Conservation (phyloP, 2,797 vertebrate genomes). For the Poecilia wingei region DNA sequence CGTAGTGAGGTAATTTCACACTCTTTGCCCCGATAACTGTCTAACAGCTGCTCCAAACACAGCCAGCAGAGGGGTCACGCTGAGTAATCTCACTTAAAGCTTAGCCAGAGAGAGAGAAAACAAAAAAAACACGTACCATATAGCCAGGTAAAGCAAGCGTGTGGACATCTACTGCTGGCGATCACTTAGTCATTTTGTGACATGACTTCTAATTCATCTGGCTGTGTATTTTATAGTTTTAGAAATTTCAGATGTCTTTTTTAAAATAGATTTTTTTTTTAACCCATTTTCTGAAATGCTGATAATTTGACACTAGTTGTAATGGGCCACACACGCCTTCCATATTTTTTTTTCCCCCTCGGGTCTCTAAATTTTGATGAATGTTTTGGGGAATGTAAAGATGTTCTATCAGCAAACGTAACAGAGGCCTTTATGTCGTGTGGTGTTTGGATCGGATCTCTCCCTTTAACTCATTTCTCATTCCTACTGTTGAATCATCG, state of each 20-base stretch:
- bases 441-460: too few relatives aligned
- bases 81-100: conserved; percentile 45
- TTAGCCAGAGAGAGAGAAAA: conserved; percentile 6
- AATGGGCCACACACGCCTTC: too few relatives aligned
- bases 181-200: conserved; percentile 12
- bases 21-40: conserved; percentile 69
- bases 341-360: too few relatives aligned
- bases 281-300: neutral
- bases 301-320: too few relatives aligned
- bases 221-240: too few relatives aligned
- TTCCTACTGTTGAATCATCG: too few relatives aligned
- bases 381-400: too few relatives aligned
- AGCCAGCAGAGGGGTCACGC: conserved; percentile 45
- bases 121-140: conserved; percentile 4
- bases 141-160: conserved; percentile 3
- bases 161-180: conserved; percentile 7
- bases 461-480: too few relatives aligned
- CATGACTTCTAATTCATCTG: neutral
- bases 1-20: conserved; percentile 74
- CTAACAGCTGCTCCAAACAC: conserved; percentile 57
- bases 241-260: neutral
- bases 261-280: too few relatives aligned
- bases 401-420: too few relatives aligned
- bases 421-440: too few relatives aligned
- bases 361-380: too few relatives aligned